Evolutionary conservation across 1,140 invertebrate genomes (phyloP).

Genomic region (Steinernema feltiae): DNA sequence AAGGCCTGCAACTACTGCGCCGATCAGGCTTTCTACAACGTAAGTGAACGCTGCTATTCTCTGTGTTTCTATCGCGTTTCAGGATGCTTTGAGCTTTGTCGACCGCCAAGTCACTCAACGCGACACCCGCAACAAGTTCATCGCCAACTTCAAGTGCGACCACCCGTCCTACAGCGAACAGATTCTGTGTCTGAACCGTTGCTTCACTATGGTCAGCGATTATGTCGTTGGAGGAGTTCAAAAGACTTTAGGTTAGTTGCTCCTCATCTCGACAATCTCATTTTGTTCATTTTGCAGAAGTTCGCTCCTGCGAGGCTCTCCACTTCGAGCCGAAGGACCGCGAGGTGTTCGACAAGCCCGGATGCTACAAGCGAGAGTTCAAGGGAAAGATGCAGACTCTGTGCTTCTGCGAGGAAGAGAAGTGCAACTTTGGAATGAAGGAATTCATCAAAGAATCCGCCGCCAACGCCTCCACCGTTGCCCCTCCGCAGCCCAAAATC

Average conservation of each 20-base stretch:
- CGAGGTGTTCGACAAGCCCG: not conserved
- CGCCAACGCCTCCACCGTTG: too few relatives aligned
- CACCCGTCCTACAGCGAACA: not conserved
- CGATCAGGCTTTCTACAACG: not conserved
- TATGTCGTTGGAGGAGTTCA: not conserved
- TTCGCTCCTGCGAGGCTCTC: not conserved
- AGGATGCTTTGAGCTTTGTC: not conserved
- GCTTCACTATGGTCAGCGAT: not conserved
- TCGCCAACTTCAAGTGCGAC: not conserved
- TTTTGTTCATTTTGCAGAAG: not conserved
- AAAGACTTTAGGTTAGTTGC: not conserved
- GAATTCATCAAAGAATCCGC: too few relatives aligned
- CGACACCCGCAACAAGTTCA: not conserved
- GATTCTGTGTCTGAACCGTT: not conserved
- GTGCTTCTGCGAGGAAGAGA: not conserved
- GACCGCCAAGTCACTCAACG: not conserved
- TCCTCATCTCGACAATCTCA: not conserved
- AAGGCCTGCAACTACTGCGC: not conserved
- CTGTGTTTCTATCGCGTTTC: not conserved
- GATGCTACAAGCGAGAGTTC: not conserved
- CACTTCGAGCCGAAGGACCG: not conserved
- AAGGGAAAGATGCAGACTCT: not conserved
- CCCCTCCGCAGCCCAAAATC: not conserved
- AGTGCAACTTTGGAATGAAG: not conserved
- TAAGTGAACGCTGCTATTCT: not conserved